A percentile compares a stretch with the other conserved stretches of the same genome.
phyloP scores from a whole-genome alignment of 2,888 invertebrate genomes.

The Aproaerema taeniolella region DNA sequence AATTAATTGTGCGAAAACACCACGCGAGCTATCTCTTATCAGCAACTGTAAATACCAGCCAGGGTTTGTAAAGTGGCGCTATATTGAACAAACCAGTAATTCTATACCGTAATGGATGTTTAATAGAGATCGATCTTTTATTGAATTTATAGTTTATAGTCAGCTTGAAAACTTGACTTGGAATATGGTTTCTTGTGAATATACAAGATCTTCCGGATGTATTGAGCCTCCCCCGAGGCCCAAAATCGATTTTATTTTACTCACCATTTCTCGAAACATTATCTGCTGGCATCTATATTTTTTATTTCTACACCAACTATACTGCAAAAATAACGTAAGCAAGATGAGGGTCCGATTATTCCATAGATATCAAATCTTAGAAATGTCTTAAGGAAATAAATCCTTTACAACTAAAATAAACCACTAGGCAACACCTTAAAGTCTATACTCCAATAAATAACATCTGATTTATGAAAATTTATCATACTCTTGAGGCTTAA shows the following conservation, averaged over 20 bases:
- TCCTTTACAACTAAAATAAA: conserved; percentile 58
- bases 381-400: conserved; percentile 50
- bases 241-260: conserved; percentile 25
- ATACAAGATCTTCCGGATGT: background rate
- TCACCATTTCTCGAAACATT: conserved; percentile 33
- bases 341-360: conserved; percentile 57
- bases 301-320: conserved; percentile 42
- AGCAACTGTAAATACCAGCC: conserved; percentile 29
- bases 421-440: conserved; percentile 70
- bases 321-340: conserved; percentile 40
- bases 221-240: conserved; percentile 19
- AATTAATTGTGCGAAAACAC: conserved; percentile 59
- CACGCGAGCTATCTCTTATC: conserved; percentile 34
- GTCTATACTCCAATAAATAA: conserved; percentile 74
- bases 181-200: background rate
- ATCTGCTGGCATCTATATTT: conserved; percentile 40
- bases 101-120: conserved; percentile 6
- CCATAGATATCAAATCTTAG: conserved; percentile 37
- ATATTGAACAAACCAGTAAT: conserved; percentile 6
- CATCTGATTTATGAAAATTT: conserved; percentile 74
- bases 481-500: conserved; percentile 75
- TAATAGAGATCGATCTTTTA: conserved; percentile 11
- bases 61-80: conserved; percentile 13
- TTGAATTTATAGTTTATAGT: conserved; percentile 11
- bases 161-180: conserved; percentile 3